Base-by-base conservation (phyloP, 1,140 invertebrate genomes). In the Drosophila equinoxialis region DNA sequence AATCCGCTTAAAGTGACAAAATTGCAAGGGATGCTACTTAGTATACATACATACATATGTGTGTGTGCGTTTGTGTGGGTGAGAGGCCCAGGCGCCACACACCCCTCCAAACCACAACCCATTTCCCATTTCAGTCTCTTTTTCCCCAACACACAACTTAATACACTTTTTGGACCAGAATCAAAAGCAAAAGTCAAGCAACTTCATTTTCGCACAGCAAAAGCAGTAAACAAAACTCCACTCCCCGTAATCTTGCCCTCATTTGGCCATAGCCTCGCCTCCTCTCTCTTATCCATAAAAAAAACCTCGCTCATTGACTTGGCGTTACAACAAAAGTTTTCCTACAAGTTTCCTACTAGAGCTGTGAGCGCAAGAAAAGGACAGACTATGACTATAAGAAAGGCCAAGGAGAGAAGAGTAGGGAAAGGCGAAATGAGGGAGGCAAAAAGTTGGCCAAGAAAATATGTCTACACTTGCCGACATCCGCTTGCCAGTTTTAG, bases 401-500 rank as follows among this genome's bases (percentile, higher is more conserved):
- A 3, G 20, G 2, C 37, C 37, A 10, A 14, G 23, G n/a, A 13
- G 13, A 54, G n/a, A 20, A 13, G 7, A 23, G 6, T 26, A 26
- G 26, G 4, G 3, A 20, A 1, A 20, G 10, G 11, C 20, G 20
- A 2, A 17, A 17, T 6, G 14, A 1, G 26, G 17, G 45, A 66
- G 41, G 7, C 63, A 54, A 68, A 81, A 86, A 81, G 68, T 81
- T 75, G 61, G 57, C 83, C 65, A 86, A 79, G 79, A 82, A 87
- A 86, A 82, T 86, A 85, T 83, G 80, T 85, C 77, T 79, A 79
- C 77, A 79, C 77, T 79, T 81, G 77, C 81, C 81, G 69, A 84
- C 77, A 84, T 84, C 81, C 81, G 81, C 61, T 80, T 84, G 84
- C 77, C 77, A 81, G 58, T 74, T 71, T 73, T 55, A 58, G 75